These are phyloP conservation scores for Leptopterna dolabrata DNA, from an alignment of 2,888 invertebrate genomes.

Conservation along the genomic window DNA sequence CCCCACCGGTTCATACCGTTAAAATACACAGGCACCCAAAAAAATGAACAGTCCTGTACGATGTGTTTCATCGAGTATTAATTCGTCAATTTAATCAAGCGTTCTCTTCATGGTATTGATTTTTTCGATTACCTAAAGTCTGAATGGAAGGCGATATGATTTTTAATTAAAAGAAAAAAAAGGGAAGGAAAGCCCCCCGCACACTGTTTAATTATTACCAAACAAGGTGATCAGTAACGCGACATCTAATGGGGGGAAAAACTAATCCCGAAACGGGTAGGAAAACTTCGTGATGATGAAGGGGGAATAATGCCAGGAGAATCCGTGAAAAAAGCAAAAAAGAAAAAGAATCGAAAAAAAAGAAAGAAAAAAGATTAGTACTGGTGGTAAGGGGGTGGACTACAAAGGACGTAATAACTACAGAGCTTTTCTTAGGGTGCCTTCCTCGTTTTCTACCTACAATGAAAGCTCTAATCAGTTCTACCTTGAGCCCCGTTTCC, in stretches of 20 bases:
- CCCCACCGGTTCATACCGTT: too few species aligned
- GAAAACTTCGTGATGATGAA: neutral
- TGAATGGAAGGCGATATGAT: neutral
- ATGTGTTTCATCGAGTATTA: too few species aligned
- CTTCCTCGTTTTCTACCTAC: neutral
- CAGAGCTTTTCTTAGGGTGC: constrained; percentile 25
- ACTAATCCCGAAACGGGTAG: neutral
- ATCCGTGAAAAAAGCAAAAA: too few species aligned
- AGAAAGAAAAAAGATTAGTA: neutral
- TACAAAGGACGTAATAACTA: constrained; percentile 33
- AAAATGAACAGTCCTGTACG: too few species aligned
- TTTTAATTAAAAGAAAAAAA: neutral
- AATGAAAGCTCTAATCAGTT: constrained; percentile 3
- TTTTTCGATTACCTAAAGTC: neutral
- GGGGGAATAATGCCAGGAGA: neutral
- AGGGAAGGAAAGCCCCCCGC: neutral
- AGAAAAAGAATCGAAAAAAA: neutral
- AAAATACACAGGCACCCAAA: too few species aligned
- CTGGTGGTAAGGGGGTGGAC: neutral
- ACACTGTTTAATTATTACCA: neutral
- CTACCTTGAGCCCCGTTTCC: neutral
- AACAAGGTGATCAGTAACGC: neutral
- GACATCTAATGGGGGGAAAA: neutral
- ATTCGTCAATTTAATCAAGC: neutral
- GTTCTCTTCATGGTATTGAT: neutral